Percentiles rank a stretch among this genome's conserved stretches.
phyloP scores from a whole-genome alignment of 2,113 vertebrate genomes.

The Perognathus longimembris region DNA sequence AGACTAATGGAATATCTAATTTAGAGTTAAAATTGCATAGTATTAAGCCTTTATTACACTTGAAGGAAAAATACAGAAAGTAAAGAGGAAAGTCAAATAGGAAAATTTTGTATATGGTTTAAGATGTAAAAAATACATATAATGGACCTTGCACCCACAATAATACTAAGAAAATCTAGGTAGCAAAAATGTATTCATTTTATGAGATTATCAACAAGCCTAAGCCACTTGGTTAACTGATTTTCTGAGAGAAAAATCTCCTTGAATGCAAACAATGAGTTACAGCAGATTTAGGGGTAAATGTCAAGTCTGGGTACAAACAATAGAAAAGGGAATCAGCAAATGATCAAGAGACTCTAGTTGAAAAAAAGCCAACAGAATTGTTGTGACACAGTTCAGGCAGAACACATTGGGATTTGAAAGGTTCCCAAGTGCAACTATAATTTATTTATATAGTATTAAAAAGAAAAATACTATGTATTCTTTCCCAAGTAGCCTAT shows the following conservation, averaged over 20 bases:
- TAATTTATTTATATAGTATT: not conserved
- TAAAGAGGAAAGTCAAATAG: not conserved
- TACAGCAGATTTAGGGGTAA: not conserved
- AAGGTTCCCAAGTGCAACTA: not conserved
- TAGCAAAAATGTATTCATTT: not conserved
- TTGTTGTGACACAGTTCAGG: not conserved
- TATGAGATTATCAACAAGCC: not conserved
- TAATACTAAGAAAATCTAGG: not conserved
- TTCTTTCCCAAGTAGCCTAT: not conserved
- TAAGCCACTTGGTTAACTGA: not conserved
- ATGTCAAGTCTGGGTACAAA: not conserved
- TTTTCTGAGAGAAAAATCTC: not conserved
- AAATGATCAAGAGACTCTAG: not conserved
- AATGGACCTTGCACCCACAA: not conserved
- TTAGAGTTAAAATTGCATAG: not conserved
- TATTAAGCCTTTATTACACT: not conserved
- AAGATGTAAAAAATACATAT: not conserved
- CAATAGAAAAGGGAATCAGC: not conserved
- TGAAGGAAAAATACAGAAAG: not conserved
- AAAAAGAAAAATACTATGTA: not conserved
- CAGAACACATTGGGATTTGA: not conserved
- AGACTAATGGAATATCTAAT: not conserved
- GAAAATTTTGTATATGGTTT: not conserved
- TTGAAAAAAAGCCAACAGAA: not conserved
- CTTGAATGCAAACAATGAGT: not conserved